Base-by-base conservation (phyloP, 2,797 vertebrate genomes). In the Emydoidea blandingii region DNA sequence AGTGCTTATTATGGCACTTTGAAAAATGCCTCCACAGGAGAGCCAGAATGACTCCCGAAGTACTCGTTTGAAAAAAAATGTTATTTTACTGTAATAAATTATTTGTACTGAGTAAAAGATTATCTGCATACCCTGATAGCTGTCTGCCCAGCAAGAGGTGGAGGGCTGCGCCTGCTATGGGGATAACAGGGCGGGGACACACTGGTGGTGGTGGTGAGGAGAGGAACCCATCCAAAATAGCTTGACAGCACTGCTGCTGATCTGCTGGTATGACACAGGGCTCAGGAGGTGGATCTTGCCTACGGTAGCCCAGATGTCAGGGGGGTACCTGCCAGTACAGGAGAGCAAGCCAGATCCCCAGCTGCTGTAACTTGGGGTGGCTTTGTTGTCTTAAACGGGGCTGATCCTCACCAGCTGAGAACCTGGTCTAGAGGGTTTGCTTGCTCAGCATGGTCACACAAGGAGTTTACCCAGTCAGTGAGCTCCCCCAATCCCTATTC, bases 1-100 rank as follows among this genome's bases (percentile, higher is more conserved):
- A 97, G 97, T 97, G 97, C 97, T 96, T 98, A 97, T 98, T 98
- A 97, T 97, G 95, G 97, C 96, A 98, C 97, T 97, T 97, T 98
- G 96, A 98, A 96, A 97, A 98, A 97, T 96, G 97, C 93, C 96
- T 97, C 96, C 65, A 79, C 94, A 89, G 97, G 97, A 93, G 93
- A 97, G 97, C 95, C 95, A 95, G 96, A 97, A 97, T 95, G 90
- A 97, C 96, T 97, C 97, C 97, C 97, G 95, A 97, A 97, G 97
- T 95, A 96, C 93, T 96, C 94, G 93, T 97, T 95, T 93, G 94
- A 93, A 92, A 95, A 97, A 96, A 97, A 96, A 95, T 82, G 93
- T 96, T 95, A 95, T 97, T 97, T 97, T 97, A 97, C 97, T 97
- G 92, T 95, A 97, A 97, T 97, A 95, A 97, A 97, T 97, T 96